Percentiles rank a stretch among this genome's conserved stretches.
Evolutionary conservation across 2,797 vertebrate species (phyloP).

Genomic region (Neosalanx taihuensis): DNA sequence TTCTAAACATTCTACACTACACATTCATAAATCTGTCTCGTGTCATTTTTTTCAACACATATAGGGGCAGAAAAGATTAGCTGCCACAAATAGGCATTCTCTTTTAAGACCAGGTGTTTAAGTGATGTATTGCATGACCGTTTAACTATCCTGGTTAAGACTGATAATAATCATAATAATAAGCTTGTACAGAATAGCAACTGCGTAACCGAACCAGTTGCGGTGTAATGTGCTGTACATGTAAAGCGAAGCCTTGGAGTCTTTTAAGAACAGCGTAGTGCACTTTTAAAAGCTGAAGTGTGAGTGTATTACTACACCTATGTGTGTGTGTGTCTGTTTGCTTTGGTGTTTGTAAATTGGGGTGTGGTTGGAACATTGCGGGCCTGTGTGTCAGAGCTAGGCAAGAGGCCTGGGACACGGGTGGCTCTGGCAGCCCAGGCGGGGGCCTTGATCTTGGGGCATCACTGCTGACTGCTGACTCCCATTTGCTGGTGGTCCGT

Average conservation of each 20-base stretch:
- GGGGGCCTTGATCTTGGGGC: constrained; percentile 39
- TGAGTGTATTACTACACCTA: constrained; percentile 6
- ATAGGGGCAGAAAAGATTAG: background rate
- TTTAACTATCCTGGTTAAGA: constrained; percentile 1
- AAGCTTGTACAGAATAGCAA: background rate
- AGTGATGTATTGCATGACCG: background rate
- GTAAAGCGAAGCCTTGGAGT: constrained; percentile 68
- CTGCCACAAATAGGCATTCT: constrained; percentile 33
- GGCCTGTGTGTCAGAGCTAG: constrained; percentile 32
- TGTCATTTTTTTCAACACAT: background rate
- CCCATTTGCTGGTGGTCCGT: constrained; percentile 98
- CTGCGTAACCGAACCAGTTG: constrained; percentile 54
- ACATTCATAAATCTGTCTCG: background rate
- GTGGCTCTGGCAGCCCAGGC: constrained; percentile 36
- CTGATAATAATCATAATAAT: constrained; percentile 18
- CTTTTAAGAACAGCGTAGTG: constrained; percentile 72
- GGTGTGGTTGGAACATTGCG: constrained; percentile 16
- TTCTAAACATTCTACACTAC: too few relatives aligned
- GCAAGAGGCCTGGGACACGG: constrained; percentile 29
- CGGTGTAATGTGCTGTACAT: background rate
- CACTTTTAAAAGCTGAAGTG: constrained; percentile 54
- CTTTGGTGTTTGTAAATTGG: background rate
- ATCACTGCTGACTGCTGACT: constrained; percentile 94
- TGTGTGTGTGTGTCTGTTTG: constrained; percentile 21
- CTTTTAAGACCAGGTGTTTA: background rate